These are phyloP conservation scores for Eudyptes chrysolophus DNA, from an alignment of 2,113 vertebrate genomes.

Conservation along the genomic window DNA sequence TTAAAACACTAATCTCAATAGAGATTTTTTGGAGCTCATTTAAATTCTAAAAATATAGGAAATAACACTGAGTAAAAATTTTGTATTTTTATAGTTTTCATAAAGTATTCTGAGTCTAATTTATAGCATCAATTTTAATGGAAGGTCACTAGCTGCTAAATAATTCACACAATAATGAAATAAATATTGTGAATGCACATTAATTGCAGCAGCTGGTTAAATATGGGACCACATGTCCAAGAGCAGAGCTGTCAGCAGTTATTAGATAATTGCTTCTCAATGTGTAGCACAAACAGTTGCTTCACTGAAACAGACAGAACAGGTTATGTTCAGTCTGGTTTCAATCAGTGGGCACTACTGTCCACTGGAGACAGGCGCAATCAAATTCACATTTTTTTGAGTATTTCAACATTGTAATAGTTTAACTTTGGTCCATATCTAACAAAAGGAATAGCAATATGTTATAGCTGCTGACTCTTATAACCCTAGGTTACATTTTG, in stretches of 20 bases:
- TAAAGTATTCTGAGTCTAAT: neutral
- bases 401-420: neutral
- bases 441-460: neutral
- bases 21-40: neutral
- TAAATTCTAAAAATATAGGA: neutral
- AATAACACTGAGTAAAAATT: neutral
- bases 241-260: conserved; percentile 42
- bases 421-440: neutral
- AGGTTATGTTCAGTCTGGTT: conserved; percentile 1
- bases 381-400: neutral
- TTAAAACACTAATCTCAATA: neutral
- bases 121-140: neutral
- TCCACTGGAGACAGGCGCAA: neutral
- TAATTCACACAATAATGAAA: neutral
- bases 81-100: neutral
- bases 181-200: neutral
- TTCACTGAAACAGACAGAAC: neutral
- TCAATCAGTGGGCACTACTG: neutral
- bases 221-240: neutral
- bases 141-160: neutral
- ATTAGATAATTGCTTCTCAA: conserved; percentile 57
- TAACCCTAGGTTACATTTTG: neutral
- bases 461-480: neutral
- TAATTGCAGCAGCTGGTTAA: conserved; percentile 35
- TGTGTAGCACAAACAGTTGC: neutral